These are phyloP conservation scores for Gymnoscelis rufifasciata DNA, from an alignment of 2,888 invertebrate genomes.

Conservation along the genomic window DNA sequence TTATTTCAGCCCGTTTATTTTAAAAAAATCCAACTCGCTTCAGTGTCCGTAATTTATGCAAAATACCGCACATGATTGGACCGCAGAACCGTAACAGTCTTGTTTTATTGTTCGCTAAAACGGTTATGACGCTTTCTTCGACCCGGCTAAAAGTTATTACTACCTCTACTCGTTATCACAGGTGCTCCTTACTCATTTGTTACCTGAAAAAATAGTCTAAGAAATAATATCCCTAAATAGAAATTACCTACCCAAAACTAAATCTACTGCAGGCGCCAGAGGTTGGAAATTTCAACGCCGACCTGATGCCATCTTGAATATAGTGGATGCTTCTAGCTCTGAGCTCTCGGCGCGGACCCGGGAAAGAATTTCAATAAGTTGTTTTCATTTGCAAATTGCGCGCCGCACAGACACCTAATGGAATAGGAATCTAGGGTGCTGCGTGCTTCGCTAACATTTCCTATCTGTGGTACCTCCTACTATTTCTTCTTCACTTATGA, in stretches of 20 bases:
- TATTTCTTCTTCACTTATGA: too few relatives aligned
- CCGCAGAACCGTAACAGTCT: slow-evolving; percentile 49
- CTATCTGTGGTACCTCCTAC: slow-evolving; percentile 21
- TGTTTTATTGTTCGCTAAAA: slow-evolving; percentile 41
- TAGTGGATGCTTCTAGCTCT: slow-evolving; percentile 44
- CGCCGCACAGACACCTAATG: slow-evolving; percentile 72
- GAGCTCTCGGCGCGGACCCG: slow-evolving; percentile 47
- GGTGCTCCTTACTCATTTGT: too few relatives aligned
- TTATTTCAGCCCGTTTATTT: slow-evolving; percentile 68
- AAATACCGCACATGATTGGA: slow-evolving; percentile 67
- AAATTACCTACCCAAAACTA: too few relatives aligned
- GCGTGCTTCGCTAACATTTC: slow-evolving; percentile 37
- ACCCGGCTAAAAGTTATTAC: slow-evolving; percentile 8
- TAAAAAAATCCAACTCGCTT: slow-evolving; percentile 63
- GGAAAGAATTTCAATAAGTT: slow-evolving; percentile 78
- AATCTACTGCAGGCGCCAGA: slow-evolving; percentile 9
- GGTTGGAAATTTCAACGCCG: slow-evolving; percentile 38
- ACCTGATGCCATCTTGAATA: slow-evolving; percentile 52
- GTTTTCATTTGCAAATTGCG: slow-evolving; percentile 79
- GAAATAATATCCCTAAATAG: too few relatives aligned
- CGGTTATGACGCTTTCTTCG: slow-evolving; percentile 38
- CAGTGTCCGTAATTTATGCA: slow-evolving; percentile 66
- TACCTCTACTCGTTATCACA: too few relatives aligned
- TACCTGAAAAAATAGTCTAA: too few relatives aligned
- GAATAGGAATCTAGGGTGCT: slow-evolving; percentile 66